phyloP scores from a whole-genome alignment of 92 coral and sea anemone species.

The Scolanthus callimorphus region DNA sequence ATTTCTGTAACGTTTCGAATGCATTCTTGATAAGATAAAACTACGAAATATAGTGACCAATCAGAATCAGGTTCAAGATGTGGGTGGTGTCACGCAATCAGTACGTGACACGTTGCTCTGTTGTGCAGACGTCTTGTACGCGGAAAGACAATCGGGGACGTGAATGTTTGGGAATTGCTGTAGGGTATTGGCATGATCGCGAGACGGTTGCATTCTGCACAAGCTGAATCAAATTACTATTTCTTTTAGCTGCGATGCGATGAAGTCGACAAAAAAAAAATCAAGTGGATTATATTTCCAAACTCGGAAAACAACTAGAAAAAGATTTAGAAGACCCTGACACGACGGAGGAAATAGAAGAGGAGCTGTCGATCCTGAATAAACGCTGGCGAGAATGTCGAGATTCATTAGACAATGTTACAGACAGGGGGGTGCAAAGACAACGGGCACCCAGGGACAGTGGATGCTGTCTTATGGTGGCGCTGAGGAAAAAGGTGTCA shows the following conservation, averaged over 20 bases:
- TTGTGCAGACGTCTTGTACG: no score
- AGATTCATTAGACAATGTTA: constrained; percentile 23
- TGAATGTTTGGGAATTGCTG: no score
- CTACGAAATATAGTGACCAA: no score
- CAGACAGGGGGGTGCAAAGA: constrained; percentile 13
- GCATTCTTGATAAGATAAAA: no score
- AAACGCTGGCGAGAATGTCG: constrained; percentile 38
- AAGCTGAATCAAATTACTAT: no score
- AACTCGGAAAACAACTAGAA: constrained; percentile 28
- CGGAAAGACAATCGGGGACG: no score
- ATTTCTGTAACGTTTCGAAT: no score
- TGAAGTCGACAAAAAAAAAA: constrained; percentile 21
- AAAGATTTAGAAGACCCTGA: constrained; percentile 33
- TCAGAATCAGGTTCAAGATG: no score
- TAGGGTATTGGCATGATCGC: no score
- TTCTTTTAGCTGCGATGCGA: constrained; percentile 19
- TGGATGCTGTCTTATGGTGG: constrained; percentile 15
- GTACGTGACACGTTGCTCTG: no score
- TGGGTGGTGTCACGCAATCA: no score
- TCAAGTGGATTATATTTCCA: constrained; percentile 23
- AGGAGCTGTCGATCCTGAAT: constrained; percentile 19
- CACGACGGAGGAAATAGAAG: constrained; percentile 15
- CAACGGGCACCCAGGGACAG: not conserved
- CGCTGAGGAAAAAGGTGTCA: not conserved
- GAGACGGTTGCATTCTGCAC: no score